Evolutionary conservation across 2,797 vertebrate species (phyloP).

Genomic region (Brachyrhaphis roseni): DNA sequence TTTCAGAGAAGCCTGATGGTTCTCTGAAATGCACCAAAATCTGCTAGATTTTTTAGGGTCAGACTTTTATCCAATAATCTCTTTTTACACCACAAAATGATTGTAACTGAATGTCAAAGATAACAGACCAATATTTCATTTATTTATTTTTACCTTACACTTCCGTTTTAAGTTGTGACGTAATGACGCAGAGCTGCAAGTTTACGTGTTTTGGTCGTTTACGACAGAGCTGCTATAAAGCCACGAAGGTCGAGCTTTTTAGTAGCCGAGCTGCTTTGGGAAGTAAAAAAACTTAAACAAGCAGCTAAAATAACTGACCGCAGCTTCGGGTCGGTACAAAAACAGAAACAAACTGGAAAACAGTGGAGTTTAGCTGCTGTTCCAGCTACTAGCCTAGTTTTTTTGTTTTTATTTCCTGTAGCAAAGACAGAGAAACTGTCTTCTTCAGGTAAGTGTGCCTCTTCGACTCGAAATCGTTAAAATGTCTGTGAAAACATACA

Average conservation of each 20-base stretch:
- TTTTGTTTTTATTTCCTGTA: not conserved
- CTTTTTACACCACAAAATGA: not conserved
- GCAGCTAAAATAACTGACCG: not conserved
- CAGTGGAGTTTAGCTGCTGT: slow-evolving; percentile 3
- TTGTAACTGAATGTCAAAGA: not conserved
- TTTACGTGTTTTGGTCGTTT: not conserved
- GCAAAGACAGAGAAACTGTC: not conserved
- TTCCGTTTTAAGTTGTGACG: not conserved
- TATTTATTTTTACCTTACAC: not conserved
- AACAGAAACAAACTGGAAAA: not conserved
- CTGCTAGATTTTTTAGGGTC: not conserved
- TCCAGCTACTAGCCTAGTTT: not conserved
- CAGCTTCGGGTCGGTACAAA: not conserved
- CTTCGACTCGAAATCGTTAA: not conserved
- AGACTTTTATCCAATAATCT: not conserved
- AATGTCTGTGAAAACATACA: not conserved
- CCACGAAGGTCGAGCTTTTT: not conserved
- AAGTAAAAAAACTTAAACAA: not conserved
- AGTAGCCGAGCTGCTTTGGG: not conserved
- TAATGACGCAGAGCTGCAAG: not conserved
- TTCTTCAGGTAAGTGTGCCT: not conserved
- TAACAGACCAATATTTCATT: not conserved
- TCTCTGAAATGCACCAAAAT: no score
- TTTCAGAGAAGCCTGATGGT: not conserved
- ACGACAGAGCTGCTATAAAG: not conserved